These are phyloP conservation scores for Meda fulgida DNA, from an alignment of 2,797 vertebrate genomes.

Conservation along the genomic window DNA sequence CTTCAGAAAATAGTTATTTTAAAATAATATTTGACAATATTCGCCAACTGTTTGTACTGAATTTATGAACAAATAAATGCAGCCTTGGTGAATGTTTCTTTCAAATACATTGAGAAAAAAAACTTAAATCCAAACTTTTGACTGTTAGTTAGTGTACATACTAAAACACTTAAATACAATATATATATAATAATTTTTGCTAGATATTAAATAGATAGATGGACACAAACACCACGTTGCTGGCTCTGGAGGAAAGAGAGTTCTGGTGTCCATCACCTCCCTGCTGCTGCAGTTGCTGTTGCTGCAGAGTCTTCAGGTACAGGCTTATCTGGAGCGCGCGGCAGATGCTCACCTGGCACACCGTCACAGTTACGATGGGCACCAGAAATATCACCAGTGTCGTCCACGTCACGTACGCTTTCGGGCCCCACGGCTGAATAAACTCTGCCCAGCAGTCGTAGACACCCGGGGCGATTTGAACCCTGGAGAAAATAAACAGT, in stretches of 20 bases:
- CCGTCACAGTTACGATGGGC: constrained; percentile 72
- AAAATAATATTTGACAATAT: background rate
- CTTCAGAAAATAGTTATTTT: background rate
- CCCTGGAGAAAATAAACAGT: constrained; percentile 79
- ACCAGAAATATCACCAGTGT: constrained; percentile 77
- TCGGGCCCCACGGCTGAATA: constrained; percentile 76
- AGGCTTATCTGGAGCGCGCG: constrained; percentile 71
- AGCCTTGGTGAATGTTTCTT: background rate
- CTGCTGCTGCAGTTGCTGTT: constrained; percentile 4
- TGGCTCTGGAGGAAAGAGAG: constrained; percentile 68
- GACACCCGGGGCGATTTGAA: constrained; percentile 76
- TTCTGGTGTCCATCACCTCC: constrained; percentile 16
- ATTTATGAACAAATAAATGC: background rate
- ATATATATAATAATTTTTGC: too few relatives aligned
- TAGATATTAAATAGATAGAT: too few relatives aligned
- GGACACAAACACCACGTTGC: constrained; percentile 72
- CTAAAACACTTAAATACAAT: too few relatives aligned
- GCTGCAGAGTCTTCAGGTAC: constrained; percentile 68
- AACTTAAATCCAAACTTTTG: too few relatives aligned
- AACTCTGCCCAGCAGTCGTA: constrained; percentile 81
- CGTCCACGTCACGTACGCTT: constrained; percentile 81
- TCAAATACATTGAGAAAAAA: background rate
- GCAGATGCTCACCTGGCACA: constrained; percentile 80
- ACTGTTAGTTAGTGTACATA: background rate
- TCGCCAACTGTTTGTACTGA: background rate